Evolutionary conservation across 2,888 invertebrate species (phyloP), one percentile per base, ranked within the genome.

Genomic region (Watsonalla cultraria): DNA sequence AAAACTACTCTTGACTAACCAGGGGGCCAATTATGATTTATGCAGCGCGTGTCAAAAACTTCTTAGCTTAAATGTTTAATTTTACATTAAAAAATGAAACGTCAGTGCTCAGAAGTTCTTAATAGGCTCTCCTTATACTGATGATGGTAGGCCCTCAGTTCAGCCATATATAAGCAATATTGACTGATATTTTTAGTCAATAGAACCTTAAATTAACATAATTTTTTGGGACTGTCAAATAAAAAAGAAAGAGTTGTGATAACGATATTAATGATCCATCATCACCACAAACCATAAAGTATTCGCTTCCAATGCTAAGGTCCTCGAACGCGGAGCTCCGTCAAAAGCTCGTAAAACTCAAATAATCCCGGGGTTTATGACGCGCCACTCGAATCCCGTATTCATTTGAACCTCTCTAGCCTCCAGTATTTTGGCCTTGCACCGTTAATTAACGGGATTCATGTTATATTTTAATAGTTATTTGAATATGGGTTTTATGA

Each of bases 291-390:
- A 9, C 42, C 11, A 11, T 42, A 42, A 9, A 42, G 11, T 8
- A 5, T 5, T 42, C 11, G 9, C 11, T 42, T 11, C 7, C 7
- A 37, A 8, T 5, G 5, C 9, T 5, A 2, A 42, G 42, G 42
- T 61, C 42, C 42, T 42, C 42, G 62, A 52, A 56, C 56, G 54
- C 55, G 65, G 53, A 65, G 65, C 61, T 72, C 67, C 76, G 75
- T 76, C 69, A 70, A 76, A 74, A 54, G 54, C 54, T 75, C 76
- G 74, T 78, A 76, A 78, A 78, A 76, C 62, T 70, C 64, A 70
- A 72, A 78, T 76, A 79, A 79, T 68, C 67, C 58, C 54, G 57
- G 65, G 67, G 63, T 78, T 75, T 77, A 74, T 72, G 73, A 65
- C 64, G 66, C 64, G 65, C 65, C 63, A 64, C 66, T 68, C 59